Base-by-base conservation (phyloP, 2,797 vertebrate species). In the Hippopotamyrus pictus region DNA sequence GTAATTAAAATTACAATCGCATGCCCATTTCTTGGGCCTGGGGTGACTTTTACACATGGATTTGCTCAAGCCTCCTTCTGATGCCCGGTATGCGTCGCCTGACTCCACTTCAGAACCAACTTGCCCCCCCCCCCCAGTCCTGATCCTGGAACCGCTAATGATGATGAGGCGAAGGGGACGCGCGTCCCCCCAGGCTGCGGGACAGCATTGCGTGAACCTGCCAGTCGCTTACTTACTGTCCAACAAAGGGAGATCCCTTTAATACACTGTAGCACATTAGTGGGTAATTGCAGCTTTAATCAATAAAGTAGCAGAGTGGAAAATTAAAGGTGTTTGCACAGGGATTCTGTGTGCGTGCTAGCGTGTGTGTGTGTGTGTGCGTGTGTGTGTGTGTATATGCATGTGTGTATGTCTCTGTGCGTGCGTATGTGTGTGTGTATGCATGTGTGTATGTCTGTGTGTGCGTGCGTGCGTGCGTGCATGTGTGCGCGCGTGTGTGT, bases 231-330 rank as follows among this genome's bases (percentile, higher is more conserved):
- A 96, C 95, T 97, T 97, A 96, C 96, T 97, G 96, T 96, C 96
- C 95, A 96, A 95, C 96, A 96, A 96, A 95, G 93, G 94, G 94
- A 95, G 95, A 95, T 95, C 96, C 95, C 95, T 87, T 96, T 96
- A 96, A 96, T 96, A 94, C 94, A 94, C 94, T 93, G 94, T 93
- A 95, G 94, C 94, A 95, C 95, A 96, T 96, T 96, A 96, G 96
- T 95, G 94, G 95, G 96, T 97, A 97, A 97, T 96, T 97, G 96
- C 95, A 95, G 94, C 93, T 90, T 92, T 95, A 93, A 97, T 97
- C 97, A 96, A 97, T 97, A 97, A 96, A 94, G 94, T 95, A 96
- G 94, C 94, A 89, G 94, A 95, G 95, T 95, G 90, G 95, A 96
- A 97, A 96, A 97, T 97, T 95, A 96, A 97, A 93, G 92, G 92